Evolutionary conservation across 2,113 vertebrate species (phyloP), one percentile per base, ranked within the genome.

Genomic region (Aspidoscelis tigris): DNA sequence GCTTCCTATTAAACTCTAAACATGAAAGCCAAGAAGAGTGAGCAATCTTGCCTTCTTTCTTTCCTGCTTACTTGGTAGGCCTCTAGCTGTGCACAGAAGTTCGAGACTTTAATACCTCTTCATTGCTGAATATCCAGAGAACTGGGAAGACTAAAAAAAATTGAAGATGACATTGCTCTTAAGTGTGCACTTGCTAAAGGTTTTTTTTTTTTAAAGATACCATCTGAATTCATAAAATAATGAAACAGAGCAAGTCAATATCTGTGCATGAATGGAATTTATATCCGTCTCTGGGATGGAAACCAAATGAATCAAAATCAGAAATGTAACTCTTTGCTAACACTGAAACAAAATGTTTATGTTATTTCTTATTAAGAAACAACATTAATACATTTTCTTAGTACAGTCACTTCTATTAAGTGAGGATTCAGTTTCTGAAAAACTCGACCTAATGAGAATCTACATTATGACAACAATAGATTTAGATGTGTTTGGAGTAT

Each of bases 1-100:
- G 76, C 86, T 50, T 90, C 82, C 61, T 90, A 82, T 90, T 90
- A 89, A 84, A 83, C 78, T 87, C 58, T 80, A 84, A 85, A 85
- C 44, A 74, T 10, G 1, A 86, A 82, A 90, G 76, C 76, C 53
- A 80, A 82, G 86, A 82, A 68, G 72, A 78, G 72, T 83, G 83
- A 86, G 44, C 86, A 82, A 0, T 75, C 68, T 86, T 89, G 76
- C 81, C 89, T 76, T 81, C 78, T 78, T 66, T 33, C 68, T 33
- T 55, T 84, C 84, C 88, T 26, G 0, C 55, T 1, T 1, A 5
- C n/a, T 66, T 64, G 69, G 84, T 88, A 7, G 80, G 68, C 75
- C 76, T 84, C 58, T 75, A 65, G 80, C 65, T 75, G 0, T 88
- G n/a, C 71, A 21, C 82, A 44, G 83, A 26, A 90, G 83, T 87